Percentiles rank a stretch among this genome's conserved stretches.
Evolutionary conservation across 2,888 invertebrate species (phyloP).

Genomic region (Hypolimnas misippus): DNA sequence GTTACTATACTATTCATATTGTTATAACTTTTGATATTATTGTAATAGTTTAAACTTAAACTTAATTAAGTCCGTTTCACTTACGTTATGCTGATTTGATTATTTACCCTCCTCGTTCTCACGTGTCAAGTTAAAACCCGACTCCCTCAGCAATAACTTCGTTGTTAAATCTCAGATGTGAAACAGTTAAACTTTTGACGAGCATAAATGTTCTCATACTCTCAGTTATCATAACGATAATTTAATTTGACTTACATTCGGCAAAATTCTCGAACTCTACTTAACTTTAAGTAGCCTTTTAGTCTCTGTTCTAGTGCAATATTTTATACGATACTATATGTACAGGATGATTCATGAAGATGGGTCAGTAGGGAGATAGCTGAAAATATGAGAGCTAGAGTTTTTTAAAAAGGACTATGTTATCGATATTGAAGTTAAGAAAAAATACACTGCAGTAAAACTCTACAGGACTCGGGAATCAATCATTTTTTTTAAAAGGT

Average conservation of each 20-base stretch:
- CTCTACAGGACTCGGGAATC: too few relatives aligned
- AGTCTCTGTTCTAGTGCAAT: too few relatives aligned
- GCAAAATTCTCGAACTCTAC: background rate
- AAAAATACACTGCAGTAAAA: too few relatives aligned
- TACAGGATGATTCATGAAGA: too few relatives aligned
- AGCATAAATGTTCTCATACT: conserved; percentile 20
- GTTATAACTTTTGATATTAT: background rate
- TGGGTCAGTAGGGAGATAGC: too few relatives aligned
- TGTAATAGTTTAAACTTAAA: background rate
- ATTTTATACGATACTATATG: too few relatives aligned
- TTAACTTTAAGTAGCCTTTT: background rate
- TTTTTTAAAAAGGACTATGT: too few relatives aligned
- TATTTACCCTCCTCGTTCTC: conserved; percentile 15
- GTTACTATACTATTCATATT: background rate
- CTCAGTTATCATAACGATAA: background rate
- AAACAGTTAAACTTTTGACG: conserved; percentile 22
- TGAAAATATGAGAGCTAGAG: too few relatives aligned
- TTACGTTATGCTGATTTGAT: conserved; percentile 16
- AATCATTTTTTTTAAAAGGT: too few relatives aligned
- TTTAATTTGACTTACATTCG: background rate
- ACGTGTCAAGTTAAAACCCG: conserved; percentile 22
- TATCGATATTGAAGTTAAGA: too few relatives aligned
- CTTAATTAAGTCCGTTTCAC: background rate
- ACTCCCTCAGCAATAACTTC: background rate
- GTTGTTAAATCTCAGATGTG: background rate